Evolutionary conservation across 2,888 invertebrate species (phyloP).

Genomic region (Heterodera filipjevi): DNA sequence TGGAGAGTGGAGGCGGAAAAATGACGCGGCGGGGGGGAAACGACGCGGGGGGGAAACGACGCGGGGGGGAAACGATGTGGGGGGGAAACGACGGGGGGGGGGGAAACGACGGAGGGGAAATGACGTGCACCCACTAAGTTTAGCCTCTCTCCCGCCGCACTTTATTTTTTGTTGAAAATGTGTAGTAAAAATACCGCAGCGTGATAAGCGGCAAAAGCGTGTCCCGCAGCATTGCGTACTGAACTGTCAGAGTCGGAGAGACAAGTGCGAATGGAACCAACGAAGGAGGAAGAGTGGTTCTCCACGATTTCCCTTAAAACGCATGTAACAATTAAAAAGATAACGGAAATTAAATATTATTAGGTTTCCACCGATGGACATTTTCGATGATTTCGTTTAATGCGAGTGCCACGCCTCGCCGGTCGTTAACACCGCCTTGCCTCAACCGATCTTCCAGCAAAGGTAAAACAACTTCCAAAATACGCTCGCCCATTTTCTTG

Average conservation of each 20-base stretch:
- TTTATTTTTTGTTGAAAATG: too few species aligned
- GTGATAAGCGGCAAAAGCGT: conserved; percentile 93
- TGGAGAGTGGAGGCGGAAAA: too few species aligned
- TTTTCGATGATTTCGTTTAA: conserved; percentile 96
- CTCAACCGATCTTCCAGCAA: conserved; percentile 90
- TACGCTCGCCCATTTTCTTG: conserved; percentile 92
- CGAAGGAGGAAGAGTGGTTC: conserved; percentile 83
- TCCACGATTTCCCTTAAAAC: conserved; percentile 67
- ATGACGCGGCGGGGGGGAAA: too few species aligned
- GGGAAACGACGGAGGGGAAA: too few species aligned
- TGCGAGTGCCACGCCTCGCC: conserved; percentile 95
- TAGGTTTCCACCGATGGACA: conserved; percentile 65
- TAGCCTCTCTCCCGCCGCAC: too few species aligned
- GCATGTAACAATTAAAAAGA: neutral
- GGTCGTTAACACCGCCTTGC: conserved; percentile 83
- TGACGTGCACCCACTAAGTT: too few species aligned
- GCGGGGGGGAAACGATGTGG: too few species aligned
- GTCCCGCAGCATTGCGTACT: conserved; percentile 88
- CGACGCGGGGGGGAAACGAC: too few species aligned
- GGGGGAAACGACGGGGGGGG: too few species aligned
- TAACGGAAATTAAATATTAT: neutral
- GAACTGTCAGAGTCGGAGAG: conserved; percentile 75
- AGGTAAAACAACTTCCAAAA: conserved; percentile 95
- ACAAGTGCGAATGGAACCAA: conserved; percentile 90
- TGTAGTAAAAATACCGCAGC: conserved; percentile 67